Percentiles rank a stretch among this genome's conserved stretches.
phyloP scores from a whole-genome alignment of 2,797 vertebrate genomes.

The Tarsius wallacei region DNA sequence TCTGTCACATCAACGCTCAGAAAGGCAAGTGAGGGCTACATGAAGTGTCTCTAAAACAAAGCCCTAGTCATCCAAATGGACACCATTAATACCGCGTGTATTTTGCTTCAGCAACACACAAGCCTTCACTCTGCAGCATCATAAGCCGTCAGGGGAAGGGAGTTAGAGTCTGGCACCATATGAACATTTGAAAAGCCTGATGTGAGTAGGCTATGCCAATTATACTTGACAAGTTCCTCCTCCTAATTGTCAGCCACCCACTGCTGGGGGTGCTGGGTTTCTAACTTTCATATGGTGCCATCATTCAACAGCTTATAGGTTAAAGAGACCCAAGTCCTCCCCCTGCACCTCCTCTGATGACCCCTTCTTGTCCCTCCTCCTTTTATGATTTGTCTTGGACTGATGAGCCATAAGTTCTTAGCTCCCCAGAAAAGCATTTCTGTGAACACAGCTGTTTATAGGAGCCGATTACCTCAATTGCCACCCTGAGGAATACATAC shows the following conservation, averaged over 20 bases:
- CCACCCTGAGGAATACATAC: background rate
- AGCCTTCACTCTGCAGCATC: background rate
- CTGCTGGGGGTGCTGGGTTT: background rate
- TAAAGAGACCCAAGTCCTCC: background rate
- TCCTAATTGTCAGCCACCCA: background rate
- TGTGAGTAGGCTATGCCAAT: slow-evolving; percentile 23
- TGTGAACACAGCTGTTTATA: slow-evolving; percentile 42
- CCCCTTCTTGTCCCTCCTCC: background rate
- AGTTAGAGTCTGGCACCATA: background rate
- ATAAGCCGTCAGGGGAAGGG: background rate
- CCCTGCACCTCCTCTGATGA: fast-evolving
- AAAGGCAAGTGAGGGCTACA: background rate
- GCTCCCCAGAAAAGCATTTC: background rate
- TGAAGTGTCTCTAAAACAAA: background rate
- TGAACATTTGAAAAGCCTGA: background rate
- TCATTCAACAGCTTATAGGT: background rate
- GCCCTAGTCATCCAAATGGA: background rate
- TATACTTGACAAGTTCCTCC: background rate
- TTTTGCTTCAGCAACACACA: background rate
- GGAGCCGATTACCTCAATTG: background rate
- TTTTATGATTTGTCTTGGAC: background rate
- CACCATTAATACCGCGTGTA: background rate
- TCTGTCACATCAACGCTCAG: background rate
- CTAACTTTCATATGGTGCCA: background rate
- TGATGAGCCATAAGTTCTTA: slow-evolving; percentile 63